These are phyloP conservation scores for Siphlonurus alternatus DNA, from an alignment of 2,888 invertebrate species.

Conservation along the genomic window DNA sequence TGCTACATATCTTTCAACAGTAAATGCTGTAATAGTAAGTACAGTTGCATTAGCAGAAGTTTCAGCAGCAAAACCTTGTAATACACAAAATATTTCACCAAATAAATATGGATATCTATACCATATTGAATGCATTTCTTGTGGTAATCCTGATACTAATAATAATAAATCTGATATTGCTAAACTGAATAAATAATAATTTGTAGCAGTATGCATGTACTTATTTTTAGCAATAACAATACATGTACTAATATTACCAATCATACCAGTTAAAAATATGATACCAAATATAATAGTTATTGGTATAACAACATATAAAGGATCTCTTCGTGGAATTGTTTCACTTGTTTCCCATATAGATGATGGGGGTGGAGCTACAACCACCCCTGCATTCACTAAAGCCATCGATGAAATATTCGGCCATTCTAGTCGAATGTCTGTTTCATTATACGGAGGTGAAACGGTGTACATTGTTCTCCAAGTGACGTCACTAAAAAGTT, in stretches of 20 bases:
- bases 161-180: constrained; percentile 61
- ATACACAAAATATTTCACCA: constrained; percentile 58
- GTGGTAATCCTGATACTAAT: constrained; percentile 57
- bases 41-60: constrained; percentile 77
- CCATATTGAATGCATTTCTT: constrained; percentile 62
- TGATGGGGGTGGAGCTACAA: not conserved
- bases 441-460: not conserved
- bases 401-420: not conserved
- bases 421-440: not conserved
- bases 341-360: not conserved
- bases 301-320: constrained; percentile 43
- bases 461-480: not conserved
- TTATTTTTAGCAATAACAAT: constrained; percentile 57
- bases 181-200: constrained; percentile 64
- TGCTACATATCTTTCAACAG: constrained; percentile 59
- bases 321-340: constrained; percentile 24
- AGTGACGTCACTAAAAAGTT: too few species aligned
- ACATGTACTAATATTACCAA: constrained; percentile 67
- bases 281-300: constrained; percentile 47
- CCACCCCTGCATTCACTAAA: not conserved
- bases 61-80: constrained; percentile 60
- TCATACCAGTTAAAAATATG: constrained; percentile 53
- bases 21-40: constrained; percentile 73
- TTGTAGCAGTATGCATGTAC: constrained; percentile 72
- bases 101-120: constrained; percentile 54